A percentile compares a stretch with the other conserved stretches of the same genome.
Evolutionary conservation across 2,888 invertebrate species (phyloP).

Genomic region (Acanthoscelides obtectus): DNA sequence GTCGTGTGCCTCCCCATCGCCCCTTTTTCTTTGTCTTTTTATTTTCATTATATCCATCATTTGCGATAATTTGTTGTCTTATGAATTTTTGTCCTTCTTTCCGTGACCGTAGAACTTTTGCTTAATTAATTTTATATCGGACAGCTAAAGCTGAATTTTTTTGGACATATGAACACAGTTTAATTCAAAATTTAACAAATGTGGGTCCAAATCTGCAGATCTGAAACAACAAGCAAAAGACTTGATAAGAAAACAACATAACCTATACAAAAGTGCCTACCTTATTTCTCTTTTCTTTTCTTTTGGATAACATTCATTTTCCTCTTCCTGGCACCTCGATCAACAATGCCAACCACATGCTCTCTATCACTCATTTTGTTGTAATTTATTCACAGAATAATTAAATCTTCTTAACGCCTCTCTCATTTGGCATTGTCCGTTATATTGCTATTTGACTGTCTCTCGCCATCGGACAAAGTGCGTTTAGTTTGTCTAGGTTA

Average conservation of each 20-base stretch:
- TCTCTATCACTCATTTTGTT: slow-evolving; percentile 3
- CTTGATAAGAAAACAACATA: neutral
- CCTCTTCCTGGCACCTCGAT: slow-evolving; percentile 5
- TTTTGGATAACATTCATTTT: slow-evolving; percentile 2
- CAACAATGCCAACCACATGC: slow-evolving; percentile 8
- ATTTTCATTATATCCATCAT: slow-evolving; percentile 7
- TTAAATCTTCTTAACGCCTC: no score
- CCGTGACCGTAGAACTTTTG: slow-evolving; percentile 5
- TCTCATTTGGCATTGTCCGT: no score
- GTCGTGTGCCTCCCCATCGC: slow-evolving; percentile 2
- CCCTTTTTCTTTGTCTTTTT: slow-evolving; percentile 7
- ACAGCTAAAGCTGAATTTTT: slow-evolving; percentile 8
- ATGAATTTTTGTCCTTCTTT: slow-evolving; percentile 5
- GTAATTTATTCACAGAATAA: neutral
- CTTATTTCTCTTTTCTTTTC: neutral
- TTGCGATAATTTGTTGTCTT: slow-evolving; percentile 9
- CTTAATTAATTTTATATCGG: slow-evolving; percentile 8
- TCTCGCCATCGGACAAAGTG: no score
- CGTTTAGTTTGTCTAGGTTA: no score
- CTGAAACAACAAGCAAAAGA: neutral
- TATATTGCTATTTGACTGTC: no score
- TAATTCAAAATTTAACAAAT: neutral
- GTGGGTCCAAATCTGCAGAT: slow-evolving; percentile 2
- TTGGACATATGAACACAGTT: slow-evolving; percentile 1
- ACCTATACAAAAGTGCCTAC: neutral